Base-by-base conservation (phyloP, 2,113 vertebrate genomes). In the Stercorarius parasiticus region DNA sequence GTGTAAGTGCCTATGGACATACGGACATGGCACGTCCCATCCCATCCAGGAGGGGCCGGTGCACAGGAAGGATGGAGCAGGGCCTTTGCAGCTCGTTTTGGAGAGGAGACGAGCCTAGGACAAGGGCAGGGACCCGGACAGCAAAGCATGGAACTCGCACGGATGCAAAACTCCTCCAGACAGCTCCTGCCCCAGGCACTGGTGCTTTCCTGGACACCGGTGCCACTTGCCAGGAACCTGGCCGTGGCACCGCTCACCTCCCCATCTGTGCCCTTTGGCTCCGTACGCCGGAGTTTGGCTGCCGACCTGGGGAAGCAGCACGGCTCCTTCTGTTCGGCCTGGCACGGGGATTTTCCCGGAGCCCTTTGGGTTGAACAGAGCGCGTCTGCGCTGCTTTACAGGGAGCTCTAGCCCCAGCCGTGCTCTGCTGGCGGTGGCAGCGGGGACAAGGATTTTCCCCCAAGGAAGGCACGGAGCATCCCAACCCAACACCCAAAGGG, bases 211-310 rank as follows among this genome's bases (percentile, higher is more conserved):
- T 2, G 2, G 73, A 4, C 13, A 6, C 62, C 2, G 3, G 38
- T 2, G 20, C 56, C 1, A 0, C 8, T 29, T 91, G 84, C 74
- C 83, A 59, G 82, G 45, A 80, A 81, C 12, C 12, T 1, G 3
- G 56, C 6, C 2, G 27, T 3, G 4, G 43, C 76, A 21, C 27
- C 3, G 1, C 13, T 67, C 10, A 22, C 23, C 3, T 30, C 12
- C 70, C 83, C 87, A 73, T 50, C 93, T 89, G 91, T 5, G 5
- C 66, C 20, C 59, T 11, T 76, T 67, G 71, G 91, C 91, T 93
- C 42, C 13, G 0, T 3, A 1, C 0, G 0, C n/a, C 0, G 0
- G 15, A 4, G 36, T 47, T 47, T 52, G 84, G 72, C 80, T 82
- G 21, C 58, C 3, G 1, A 32, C 13, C 1, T 0, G 5, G 45